Evolutionary conservation across 2,113 vertebrate species (phyloP).

Genomic region (Protobothrops flavoviridis): DNA sequence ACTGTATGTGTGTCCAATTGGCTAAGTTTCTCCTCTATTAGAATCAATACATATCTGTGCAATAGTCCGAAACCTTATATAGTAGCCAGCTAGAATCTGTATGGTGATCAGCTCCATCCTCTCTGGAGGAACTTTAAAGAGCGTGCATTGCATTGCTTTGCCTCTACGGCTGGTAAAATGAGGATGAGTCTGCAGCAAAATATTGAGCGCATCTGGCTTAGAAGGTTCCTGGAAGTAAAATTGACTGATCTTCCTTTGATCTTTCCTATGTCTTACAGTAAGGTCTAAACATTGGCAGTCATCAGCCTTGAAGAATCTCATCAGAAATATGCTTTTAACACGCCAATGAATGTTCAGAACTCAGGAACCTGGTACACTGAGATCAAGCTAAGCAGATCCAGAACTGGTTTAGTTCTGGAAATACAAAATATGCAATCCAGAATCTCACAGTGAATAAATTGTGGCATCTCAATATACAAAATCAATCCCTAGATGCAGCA

Average conservation of each 20-base stretch:
- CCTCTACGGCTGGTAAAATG: not conserved
- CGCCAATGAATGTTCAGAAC: not conserved
- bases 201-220: not conserved
- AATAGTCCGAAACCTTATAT: not conserved
- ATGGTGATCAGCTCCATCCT: not conserved
- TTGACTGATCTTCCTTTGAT: not conserved
- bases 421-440: not conserved
- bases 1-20: not conserved
- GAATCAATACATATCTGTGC: not conserved
- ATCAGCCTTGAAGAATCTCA: not conserved
- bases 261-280: not conserved
- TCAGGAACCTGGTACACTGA: not conserved
- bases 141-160: not conserved
- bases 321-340: not conserved
- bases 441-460: not conserved
- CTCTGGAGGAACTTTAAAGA: not conserved
- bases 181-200: not conserved
- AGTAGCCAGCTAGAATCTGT: not conserved
- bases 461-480: not conserved
- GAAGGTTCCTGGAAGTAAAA: not conserved
- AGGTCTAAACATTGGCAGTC: not conserved
- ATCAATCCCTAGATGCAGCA: not conserved
- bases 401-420: not conserved
- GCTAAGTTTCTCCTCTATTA: not conserved
- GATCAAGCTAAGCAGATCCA: not conserved